Percentiles rank a stretch among this genome's conserved stretches.
Conservation (phyloP, 2,797 vertebrate species). For the Pseudochromis fuscus region DNA sequence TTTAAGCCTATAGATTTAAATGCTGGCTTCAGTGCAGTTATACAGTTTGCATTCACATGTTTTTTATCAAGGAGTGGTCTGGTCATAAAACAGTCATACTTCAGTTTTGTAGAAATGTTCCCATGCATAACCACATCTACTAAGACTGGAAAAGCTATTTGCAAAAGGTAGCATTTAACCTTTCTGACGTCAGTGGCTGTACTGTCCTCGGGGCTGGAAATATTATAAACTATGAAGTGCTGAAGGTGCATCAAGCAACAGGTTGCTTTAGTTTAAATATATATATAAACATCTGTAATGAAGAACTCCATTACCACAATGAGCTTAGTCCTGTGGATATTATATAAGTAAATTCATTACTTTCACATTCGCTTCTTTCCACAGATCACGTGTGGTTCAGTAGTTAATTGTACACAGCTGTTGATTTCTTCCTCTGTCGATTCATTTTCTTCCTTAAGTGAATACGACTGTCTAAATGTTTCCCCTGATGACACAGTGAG, state of each 20-base stretch:
- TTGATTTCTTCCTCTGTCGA: constrained; percentile 39
- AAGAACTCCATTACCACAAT: constrained; percentile 5
- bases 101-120: constrained; percentile 42
- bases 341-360: constrained; percentile 17
- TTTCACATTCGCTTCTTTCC: constrained; percentile 37
- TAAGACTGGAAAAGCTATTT: constrained; percentile 48
- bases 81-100: constrained; percentile 46
- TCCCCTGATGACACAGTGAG: constrained; percentile 59
- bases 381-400: constrained; percentile 26
- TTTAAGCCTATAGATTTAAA: constrained; percentile 32
- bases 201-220: constrained; percentile 26
- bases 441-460: constrained; percentile 42
- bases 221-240: constrained; percentile 30
- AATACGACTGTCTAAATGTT: constrained; percentile 60
- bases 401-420: constrained; percentile 38
- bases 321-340: constrained; percentile 16
- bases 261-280: constrained; percentile 18
- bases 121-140: constrained; percentile 42
- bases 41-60: constrained; percentile 45
- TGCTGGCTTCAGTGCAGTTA: constrained; percentile 1
- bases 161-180: constrained; percentile 32
- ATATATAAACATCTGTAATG: constrained; percentile 13
- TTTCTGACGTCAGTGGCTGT: constrained; percentile 35
- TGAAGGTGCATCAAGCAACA: constrained; percentile 32
- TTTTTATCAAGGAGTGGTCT: constrained; percentile 40